phyloP scores from a whole-genome alignment of 2,797 vertebrate species.

The Poliocrania exsul region DNA sequence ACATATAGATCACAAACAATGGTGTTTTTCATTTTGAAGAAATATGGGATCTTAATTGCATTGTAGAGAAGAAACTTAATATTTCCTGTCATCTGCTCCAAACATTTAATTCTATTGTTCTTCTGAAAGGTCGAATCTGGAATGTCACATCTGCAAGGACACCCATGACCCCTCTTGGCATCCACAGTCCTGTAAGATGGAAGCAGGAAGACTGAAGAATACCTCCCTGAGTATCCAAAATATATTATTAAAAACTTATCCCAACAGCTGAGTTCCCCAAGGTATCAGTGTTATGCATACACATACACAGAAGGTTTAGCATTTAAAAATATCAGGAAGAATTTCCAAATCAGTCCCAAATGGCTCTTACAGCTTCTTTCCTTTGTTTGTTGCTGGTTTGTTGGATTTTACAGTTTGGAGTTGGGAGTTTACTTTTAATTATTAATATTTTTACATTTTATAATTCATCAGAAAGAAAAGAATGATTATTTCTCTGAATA shows the following conservation, averaged over 20 bases:
- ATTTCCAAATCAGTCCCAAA: constrained; percentile 13
- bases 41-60: constrained; percentile 19
- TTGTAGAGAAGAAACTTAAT: background rate
- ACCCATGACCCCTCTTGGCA: background rate
- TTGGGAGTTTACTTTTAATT: background rate
- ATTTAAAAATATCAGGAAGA: constrained; percentile 46
- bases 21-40: background rate
- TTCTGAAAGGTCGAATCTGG: constrained; percentile 13
- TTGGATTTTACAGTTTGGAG: background rate
- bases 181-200: background rate
- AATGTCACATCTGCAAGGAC: constrained; percentile 42
- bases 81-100: constrained; percentile 51
- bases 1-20: constrained; percentile 21
- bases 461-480: constrained; percentile 16
- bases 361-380: background rate
- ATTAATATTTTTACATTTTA: background rate
- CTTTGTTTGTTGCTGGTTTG: background rate
- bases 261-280: constrained; percentile 31
- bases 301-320: constrained; percentile 27
- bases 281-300: constrained; percentile 5
- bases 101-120: constrained; percentile 53
- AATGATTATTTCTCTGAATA: background rate
- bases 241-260: constrained; percentile 6
- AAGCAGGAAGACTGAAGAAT: constrained; percentile 27
- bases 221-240: constrained; percentile 18